Evolutionary conservation across 2,888 invertebrate species (phyloP), one percentile per base, ranked within the genome.

Genomic region (Andrena fulva): DNA sequence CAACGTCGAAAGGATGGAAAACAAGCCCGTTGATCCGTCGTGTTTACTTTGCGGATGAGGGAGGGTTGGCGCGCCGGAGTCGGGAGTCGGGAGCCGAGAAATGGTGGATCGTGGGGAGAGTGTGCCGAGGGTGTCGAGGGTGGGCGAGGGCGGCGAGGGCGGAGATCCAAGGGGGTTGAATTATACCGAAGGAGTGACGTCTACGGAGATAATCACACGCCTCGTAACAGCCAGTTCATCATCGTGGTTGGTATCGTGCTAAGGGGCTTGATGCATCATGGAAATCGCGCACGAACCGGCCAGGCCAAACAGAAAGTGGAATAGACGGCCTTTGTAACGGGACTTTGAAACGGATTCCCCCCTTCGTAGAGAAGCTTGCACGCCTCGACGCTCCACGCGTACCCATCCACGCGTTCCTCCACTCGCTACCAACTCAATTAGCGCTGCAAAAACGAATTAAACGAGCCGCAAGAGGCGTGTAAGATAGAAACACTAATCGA

Each of bases 131-230:
- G 67, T 5, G 16, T 24, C 24, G 52, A 42, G 20, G 60, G n/a
- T n/a, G 24, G 27, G 50, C 42, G 52, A 52, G 20, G 20, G 20
- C 20, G 20, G 73, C 52, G 75, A 73, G 48, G 72, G 81, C 59
- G 76, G 80, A 74, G 79, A 85, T 79, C 77, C 76, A 63, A 77
- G 73, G 72, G 67, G 80, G 86, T 79, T 86, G 89, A 91, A 90
- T 90, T 91, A 91, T 91, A 90, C 88, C 85, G 74, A 81, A 85
- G 87, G 91, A 91, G 89, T 88, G 91, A 91, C 92, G 92, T 89
- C 85, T 87, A 86, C 89, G 86, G 89, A 91, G 93, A 92, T 93
- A 93, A 93, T 92, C 91, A 92, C 90, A 91, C 88, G 89, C 89
- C 89, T 91, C 89, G 92, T 86, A 91, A 89, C 90, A 91, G 90